Percentiles rank a stretch among this genome's conserved stretches.
Conservation (phyloP, 2,113 vertebrate genomes). For the Phylloscopus trochiloides region DNA sequence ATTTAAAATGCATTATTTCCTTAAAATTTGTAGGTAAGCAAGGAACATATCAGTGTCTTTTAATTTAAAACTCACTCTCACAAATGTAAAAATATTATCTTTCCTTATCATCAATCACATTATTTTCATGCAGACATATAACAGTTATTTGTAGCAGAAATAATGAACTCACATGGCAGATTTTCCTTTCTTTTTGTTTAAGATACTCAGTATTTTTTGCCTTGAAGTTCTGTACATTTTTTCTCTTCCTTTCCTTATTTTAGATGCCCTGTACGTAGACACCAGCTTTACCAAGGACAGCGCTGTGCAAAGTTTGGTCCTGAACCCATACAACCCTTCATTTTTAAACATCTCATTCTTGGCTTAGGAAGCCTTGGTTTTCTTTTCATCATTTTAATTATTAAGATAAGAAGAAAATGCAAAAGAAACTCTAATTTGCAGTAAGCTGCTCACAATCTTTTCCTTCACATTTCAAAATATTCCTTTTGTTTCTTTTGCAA, state of each 20-base stretch:
- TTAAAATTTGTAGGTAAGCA: neutral
- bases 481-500: conserved; percentile 28
- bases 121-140: neutral
- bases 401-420: conserved; percentile 82
- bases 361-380: conserved; percentile 78
- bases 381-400: conserved; percentile 74
- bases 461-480: conserved; percentile 10
- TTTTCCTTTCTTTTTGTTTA: neutral
- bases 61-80: neutral
- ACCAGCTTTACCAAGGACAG: conserved; percentile 78
- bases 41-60: neutral
- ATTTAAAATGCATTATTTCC: neutral
- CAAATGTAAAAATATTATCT: neutral
- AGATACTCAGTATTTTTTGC: neutral
- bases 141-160: neutral
- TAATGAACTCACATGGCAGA: neutral
- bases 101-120: neutral
- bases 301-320: conserved; percentile 80
- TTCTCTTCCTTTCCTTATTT: conserved; percentile 60
- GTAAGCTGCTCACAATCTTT: conserved; percentile 72
- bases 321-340: conserved; percentile 70
- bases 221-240: neutral
- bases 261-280: conserved; percentile 80
- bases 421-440: conserved; percentile 77
- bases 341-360: conserved; percentile 70